Base-by-base conservation (phyloP, 2,113 vertebrate species). In the Serinus canaria region DNA sequence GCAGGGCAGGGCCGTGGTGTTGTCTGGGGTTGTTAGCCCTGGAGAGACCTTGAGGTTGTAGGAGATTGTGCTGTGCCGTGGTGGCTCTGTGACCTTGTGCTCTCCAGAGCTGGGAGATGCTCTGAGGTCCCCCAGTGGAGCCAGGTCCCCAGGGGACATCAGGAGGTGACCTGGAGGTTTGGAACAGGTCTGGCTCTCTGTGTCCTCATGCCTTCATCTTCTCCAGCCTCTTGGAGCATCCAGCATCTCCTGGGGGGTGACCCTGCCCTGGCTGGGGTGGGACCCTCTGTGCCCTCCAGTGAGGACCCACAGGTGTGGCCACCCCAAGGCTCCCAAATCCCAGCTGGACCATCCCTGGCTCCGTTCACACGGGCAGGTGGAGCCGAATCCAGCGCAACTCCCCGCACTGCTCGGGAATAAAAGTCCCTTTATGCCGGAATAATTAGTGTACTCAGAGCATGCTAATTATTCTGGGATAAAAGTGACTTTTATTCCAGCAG, bases 401-500 rank as follows among this genome's bases (percentile, higher is more conserved):
- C 64, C 88, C 2, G 9, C 3, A 2, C 90, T 91, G 59, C 92
- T 97, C 15, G 6, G 88, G 94, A 95, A 97, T 97, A 97, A 95
- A 69, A 95, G 94, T 96, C 96, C 95, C 95, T 97, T 95, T 97
- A 94, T 96, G 94, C 59, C 1, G 11, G 84, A 72, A 83, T 93
- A 95, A 94, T 97, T 96, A 93, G 94, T 86, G 94, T 90, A 87
- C 95, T 91, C 93, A 62, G 94, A 95, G 95, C 84, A 72, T 33
- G 67, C 94, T 96, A 95, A 96, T 96, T 95, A 95, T 93, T 94
- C 93, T 21, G 84, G 91, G 93, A 94, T 95, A 87, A 92, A 94
- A 96, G 95, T 94, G 96, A 95, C 94, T 97, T 95, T 96, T 96
- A 97, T 97, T 96, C 95, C 83, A 3, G 89, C 95, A 74, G 94